Percentiles rank a stretch among this genome's conserved stretches.
phyloP scores from a whole-genome alignment of 1,140 invertebrate species.

The Drosophila takahashii region DNA sequence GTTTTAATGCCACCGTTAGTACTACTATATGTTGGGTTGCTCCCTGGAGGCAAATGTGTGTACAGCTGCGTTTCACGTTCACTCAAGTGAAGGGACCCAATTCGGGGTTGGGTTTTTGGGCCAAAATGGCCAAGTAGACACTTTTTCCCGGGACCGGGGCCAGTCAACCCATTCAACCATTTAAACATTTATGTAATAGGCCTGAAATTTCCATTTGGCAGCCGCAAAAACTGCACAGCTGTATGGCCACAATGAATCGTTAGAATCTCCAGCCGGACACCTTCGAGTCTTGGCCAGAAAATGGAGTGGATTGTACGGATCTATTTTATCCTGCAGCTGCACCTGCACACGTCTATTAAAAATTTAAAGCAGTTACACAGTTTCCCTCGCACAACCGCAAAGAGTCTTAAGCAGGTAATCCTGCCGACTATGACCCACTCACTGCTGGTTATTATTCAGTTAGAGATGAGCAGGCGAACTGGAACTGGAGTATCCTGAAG shows the following conservation, averaged over 20 bases:
- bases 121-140: constrained; percentile 47
- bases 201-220: constrained; percentile 74
- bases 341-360: constrained; percentile 59
- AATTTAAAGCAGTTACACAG: constrained; percentile 64
- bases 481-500: neutral
- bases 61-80: constrained; percentile 72
- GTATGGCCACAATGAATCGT: constrained; percentile 48
- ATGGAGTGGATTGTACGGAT: neutral
- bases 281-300: constrained; percentile 7
- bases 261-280: constrained; percentile 15
- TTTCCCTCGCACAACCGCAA: constrained; percentile 55
- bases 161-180: constrained; percentile 55
- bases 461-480: constrained; percentile 47
- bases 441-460: constrained; percentile 27
- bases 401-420: constrained; percentile 66
- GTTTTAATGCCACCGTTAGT: constrained; percentile 31
- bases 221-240: constrained; percentile 66
- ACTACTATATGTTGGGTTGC: constrained; percentile 27
- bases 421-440: constrained; percentile 22
- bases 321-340: constrained; percentile 21
- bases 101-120: constrained; percentile 25
- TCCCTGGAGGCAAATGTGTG: constrained; percentile 71
- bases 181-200: constrained; percentile 82
- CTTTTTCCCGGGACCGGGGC: constrained; percentile 44
- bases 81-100: constrained; percentile 53